Evolutionary conservation across 2,888 invertebrate species (phyloP), one percentile per base, ranked within the genome.

Genomic region (Sturmia bella): DNA sequence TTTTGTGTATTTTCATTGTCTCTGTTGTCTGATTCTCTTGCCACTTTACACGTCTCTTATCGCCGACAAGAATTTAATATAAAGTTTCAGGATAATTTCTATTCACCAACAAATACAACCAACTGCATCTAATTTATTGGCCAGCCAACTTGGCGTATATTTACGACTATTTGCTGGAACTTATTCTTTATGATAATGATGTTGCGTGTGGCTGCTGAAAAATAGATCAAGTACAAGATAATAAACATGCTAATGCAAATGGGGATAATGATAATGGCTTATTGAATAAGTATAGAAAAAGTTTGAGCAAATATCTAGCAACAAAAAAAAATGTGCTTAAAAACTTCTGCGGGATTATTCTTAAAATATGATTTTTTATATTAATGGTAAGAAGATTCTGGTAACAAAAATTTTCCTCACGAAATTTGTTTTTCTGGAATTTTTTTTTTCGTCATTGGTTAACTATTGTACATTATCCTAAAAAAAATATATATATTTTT

Each of bases 111-210:
- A 48, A 61, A 13, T 24, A 48, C n/a, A 57, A 54, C 43, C n/a
- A 57, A 54, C 43, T 48, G 21, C 32, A 27, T 54, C 32, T 54
- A 17, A 63, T 27, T 63, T 63, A 32, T 63, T 37, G 37, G 12
- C 37, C 32, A 41, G 11, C 17, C 52, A 61, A 50, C 9, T 59
- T 50, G 5, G 15, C 41, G 17, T 13, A 54, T 32, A 56, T 56
- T 54, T 68, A 15, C 41, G 21, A 15, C 27, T 45, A 45, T 19
- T 69, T 32, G n/a, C 39, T 19, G 45, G n/a, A 37, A 64, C 37
- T 69, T 56, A 32, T 3, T 27, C 56, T 66, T 56, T 74, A 66
- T 57, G 17, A 24, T 64, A 45, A 74, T 57, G 17, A 52, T 61
- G n/a, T 13, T n/a, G n/a, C n/a, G n/a, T n/a, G n/a, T n/a, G 1